phyloP scores from a whole-genome alignment of 2,888 invertebrate species.

The Macropis europaea region DNA sequence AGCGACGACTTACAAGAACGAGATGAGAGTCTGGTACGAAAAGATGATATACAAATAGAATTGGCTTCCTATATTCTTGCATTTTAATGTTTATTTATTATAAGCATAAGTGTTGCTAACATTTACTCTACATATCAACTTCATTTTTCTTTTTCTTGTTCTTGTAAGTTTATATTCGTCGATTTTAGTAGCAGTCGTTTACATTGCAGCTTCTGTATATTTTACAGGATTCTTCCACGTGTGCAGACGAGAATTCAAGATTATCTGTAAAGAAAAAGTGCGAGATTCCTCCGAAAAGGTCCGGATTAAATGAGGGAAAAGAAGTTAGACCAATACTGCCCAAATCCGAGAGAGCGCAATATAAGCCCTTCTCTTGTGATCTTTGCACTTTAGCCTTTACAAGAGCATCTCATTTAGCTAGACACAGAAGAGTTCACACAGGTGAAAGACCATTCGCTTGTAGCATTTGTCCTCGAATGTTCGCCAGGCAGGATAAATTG shows the following conservation, averaged over 20 bases:
- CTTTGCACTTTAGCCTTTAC: constrained; percentile 82
- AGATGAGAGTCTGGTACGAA: constrained; percentile 61
- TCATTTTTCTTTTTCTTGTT: no score
- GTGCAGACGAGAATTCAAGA: constrained; percentile 50
- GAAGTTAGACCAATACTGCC: constrained; percentile 38
- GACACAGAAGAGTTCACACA: constrained; percentile 87
- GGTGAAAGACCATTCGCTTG: constrained; percentile 87
- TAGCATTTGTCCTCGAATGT: constrained; percentile 86
- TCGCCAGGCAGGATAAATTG: constrained; percentile 87
- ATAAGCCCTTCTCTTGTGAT: constrained; percentile 76
- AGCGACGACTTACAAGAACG: constrained; percentile 66
- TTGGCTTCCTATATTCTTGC: neutral
- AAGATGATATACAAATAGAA: constrained; percentile 11
- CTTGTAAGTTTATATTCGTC: constrained; percentile 34
- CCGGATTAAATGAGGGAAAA: constrained; percentile 45
- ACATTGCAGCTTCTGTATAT: neutral
- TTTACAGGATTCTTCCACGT: constrained; percentile 66
- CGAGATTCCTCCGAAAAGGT: constrained; percentile 44
- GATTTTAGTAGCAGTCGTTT: neutral
- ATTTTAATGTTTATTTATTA: neutral
- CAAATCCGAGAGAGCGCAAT: constrained; percentile 70
- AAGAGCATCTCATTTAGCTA: constrained; percentile 85
- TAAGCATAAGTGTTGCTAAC: neutral
- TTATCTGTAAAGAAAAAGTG: constrained; percentile 41
- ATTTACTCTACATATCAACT: no score